Base-by-base conservation (phyloP, 2,113 vertebrate genomes). In the Notiomystis cincta region DNA sequence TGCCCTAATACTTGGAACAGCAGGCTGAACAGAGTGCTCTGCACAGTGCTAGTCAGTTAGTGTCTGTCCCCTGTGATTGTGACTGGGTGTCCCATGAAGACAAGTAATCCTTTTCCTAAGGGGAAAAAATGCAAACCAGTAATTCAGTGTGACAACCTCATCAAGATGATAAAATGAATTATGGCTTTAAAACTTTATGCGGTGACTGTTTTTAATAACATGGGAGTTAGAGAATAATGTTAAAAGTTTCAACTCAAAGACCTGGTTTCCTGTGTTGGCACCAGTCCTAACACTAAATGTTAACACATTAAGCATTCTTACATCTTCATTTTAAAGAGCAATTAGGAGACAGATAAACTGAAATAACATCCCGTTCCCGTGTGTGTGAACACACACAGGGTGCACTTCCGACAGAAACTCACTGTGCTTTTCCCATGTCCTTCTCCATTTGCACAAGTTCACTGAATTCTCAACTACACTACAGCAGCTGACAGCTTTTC, bases 301-400 rank as follows among this genome's bases (percentile, higher is more conserved):
- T 95, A 77, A 92, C 86, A 84, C 81, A 81, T 88, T 72, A 81
- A 71, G 47, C 77, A 95, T 95, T 87, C 93, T 91, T 67, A 95
- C 65, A 78, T 94, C 71, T 87, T 92, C 85, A 60, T 82, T 94
- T 96, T 92, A 89, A 97, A 91, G 48, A 95, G 57, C 82, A 87
- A 84, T 82, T 69, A 90, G 45, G 87, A 89, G 64, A 77, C 67
- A 82, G 80, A 90, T 83, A 73, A 64, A 78, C 53, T 90, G 77
- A 62, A 94, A 67, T 57, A 89, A 89, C 82, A 93, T 69, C 77
- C 82, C 19, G 0, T 92, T 96, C 67, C 66, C 91, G 3, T 19
- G 37, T 38, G 35, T 53, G 38, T 4, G 23, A 72, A 85, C 40
- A 81, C 33, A 87, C 57, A 65, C 7, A 18, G 40, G n/a, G 18